phyloP scores from a whole-genome alignment of 23 tunicate species.

The Botrylloides violaceus region DNA sequence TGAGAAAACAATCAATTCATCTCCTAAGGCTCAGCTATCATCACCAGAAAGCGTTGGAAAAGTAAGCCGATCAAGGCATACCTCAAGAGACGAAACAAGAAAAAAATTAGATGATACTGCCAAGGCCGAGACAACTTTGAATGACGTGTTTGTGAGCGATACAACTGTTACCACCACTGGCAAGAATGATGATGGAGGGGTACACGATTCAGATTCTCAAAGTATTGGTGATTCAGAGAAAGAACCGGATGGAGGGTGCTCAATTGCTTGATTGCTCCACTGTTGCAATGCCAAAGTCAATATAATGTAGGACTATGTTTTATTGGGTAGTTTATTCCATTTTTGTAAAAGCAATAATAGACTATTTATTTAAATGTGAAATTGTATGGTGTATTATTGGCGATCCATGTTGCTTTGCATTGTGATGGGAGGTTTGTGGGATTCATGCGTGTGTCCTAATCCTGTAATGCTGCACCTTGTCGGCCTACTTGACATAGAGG shows the following conservation, averaged over 20 bases:
- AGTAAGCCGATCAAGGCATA: neutral
- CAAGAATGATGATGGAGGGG: neutral
- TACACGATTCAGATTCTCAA: neutral
- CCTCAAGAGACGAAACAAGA: neutral
- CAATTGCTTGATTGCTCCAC: neutral
- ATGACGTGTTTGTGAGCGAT: neutral
- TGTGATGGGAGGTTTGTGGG: too few species aligned
- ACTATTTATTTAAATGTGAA: too few species aligned
- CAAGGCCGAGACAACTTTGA: neutral
- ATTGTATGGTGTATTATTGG: too few species aligned
- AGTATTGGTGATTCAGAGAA: neutral
- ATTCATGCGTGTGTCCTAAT: too few species aligned
- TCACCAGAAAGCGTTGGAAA: neutral
- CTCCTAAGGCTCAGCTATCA: neutral
- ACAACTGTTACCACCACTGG: neutral
- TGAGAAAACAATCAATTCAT: too few species aligned
- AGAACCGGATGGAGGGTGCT: neutral
- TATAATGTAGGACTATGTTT: neutral
- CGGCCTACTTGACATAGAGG: too few species aligned
- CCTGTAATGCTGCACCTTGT: too few species aligned
- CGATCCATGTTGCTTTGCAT: too few species aligned
- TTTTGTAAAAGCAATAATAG: neutral
- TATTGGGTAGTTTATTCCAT: neutral
- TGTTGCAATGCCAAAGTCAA: slow-evolving; percentile 1
- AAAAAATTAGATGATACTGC: neutral